These are phyloP conservation scores for Coracopsis vasa DNA, from an alignment of 2,113 vertebrate species.

Conservation along the genomic window DNA sequence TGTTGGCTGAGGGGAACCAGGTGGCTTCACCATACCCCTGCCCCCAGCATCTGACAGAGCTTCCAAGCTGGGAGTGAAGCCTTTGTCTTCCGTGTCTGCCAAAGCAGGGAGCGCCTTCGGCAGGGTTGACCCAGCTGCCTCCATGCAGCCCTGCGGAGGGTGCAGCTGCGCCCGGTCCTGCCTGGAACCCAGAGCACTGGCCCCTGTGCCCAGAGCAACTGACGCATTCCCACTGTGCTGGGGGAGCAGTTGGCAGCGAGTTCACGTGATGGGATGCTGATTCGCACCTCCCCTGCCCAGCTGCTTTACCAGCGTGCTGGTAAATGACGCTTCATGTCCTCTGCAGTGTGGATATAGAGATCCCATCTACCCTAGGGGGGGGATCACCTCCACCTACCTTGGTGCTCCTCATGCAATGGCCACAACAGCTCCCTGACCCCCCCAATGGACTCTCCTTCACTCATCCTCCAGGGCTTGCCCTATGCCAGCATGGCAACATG, in stretches of 20 bases:
- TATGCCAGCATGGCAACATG: accelerated
- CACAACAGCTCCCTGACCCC: accelerated
- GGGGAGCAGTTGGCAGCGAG: not conserved
- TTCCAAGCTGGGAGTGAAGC: not conserved
- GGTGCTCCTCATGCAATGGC: accelerated
- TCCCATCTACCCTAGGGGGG: too few species aligned
- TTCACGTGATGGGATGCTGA: not conserved
- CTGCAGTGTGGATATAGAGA: not conserved
- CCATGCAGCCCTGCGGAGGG: not conserved
- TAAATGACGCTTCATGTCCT: not conserved
- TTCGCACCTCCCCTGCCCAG: too few species aligned
- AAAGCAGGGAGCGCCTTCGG: not conserved
- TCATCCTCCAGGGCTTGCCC: not conserved
- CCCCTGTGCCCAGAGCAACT: not conserved
- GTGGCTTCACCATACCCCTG: not conserved
- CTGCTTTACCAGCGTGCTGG: not conserved
- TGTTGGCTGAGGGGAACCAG: not conserved
- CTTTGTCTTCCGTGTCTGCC: not conserved
- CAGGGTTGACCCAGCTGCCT: not conserved
- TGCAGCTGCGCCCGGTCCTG: not conserved
- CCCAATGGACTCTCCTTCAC: accelerated
- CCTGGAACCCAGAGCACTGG: not conserved
- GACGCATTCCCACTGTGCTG: not conserved
- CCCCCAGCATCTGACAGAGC: not conserved
- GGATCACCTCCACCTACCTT: not conserved